Percentiles rank a stretch among this genome's conserved stretches.
These are phyloP conservation scores for Odontamblyopus rebecca DNA, from an alignment of 2,797 vertebrate species.

Conservation along the genomic window DNA sequence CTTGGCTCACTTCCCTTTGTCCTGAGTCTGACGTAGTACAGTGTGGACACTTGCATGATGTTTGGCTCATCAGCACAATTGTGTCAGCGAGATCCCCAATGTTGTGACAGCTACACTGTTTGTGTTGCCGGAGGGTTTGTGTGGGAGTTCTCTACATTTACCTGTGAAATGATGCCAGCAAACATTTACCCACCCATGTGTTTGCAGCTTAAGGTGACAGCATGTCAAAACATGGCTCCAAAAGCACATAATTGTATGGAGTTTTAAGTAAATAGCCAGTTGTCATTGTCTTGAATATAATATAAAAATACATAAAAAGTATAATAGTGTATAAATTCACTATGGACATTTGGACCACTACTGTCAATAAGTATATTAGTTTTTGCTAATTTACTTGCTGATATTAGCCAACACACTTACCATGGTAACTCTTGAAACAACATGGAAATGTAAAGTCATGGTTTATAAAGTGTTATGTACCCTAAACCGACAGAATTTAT, in stretches of 20 bases:
- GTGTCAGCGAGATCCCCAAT: conserved; percentile 26
- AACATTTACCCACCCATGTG: conserved; percentile 24
- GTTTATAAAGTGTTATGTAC: background rate
- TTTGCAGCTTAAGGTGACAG: conserved; percentile 9
- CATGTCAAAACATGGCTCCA: conserved; percentile 3
- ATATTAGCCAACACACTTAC: background rate
- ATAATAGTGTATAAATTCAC: background rate
- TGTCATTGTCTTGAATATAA: background rate
- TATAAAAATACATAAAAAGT: background rate
- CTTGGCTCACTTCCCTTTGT: background rate
- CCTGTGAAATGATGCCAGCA: conserved; percentile 31
- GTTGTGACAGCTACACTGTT: conserved; percentile 38
- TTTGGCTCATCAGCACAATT: conserved; percentile 40
- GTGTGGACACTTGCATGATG: conserved; percentile 22
- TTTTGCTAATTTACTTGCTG: background rate
- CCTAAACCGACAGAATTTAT: background rate
- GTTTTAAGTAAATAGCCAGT: background rate
- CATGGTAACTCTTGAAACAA: background rate
- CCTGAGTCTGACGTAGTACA: conserved; percentile 7
- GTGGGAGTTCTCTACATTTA: conserved; percentile 20
- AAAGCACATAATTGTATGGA: background rate
- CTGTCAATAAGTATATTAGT: no score
- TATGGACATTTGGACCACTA: no score
- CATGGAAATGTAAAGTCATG: background rate
- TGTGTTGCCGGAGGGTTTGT: conserved; percentile 18